Evolutionary conservation across 2,797 vertebrate species (phyloP).

Genomic region (Coregonus ussuriensis): DNA sequence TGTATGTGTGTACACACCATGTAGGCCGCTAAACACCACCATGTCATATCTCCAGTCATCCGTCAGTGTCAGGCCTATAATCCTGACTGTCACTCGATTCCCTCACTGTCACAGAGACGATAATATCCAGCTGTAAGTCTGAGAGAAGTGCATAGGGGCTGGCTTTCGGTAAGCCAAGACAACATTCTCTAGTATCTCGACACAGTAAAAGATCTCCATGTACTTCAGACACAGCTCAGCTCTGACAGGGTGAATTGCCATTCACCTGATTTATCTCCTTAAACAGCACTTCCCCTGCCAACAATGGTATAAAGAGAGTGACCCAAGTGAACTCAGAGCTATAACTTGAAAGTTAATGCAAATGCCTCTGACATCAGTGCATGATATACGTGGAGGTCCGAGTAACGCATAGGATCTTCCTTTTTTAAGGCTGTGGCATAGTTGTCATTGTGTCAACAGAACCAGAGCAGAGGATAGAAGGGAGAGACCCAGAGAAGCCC

Average conservation of each 20-base stretch:
- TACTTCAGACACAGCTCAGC: slow-evolving; percentile 29
- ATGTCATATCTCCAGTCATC: not conserved
- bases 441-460: not conserved
- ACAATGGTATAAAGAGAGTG: not conserved
- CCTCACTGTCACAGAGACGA: slow-evolving; percentile 35
- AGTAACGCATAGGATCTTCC: not conserved
- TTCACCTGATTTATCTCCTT: slow-evolving; percentile 56
- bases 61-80: not conserved
- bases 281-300: slow-evolving; percentile 38
- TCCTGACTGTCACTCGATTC: slow-evolving; percentile 28
- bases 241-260: slow-evolving; percentile 53
- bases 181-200: slow-evolving; percentile 13
- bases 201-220: slow-evolving; percentile 38
- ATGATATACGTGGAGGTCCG: not conserved
- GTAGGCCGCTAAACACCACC: not conserved
- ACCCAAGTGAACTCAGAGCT: too few relatives aligned
- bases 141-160: not conserved
- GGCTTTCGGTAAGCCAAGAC: slow-evolving; percentile 10
- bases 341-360: not conserved
- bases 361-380: not conserved
- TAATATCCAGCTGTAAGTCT: slow-evolving; percentile 44
- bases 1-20: not conserved
- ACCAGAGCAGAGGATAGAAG: not conserved
- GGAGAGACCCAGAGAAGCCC: not conserved
- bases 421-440: not conserved